A percentile compares a stretch with the other conserved stretches of the same genome.
Evolutionary conservation across 1,140 invertebrate genomes (phyloP).

Genomic region (Phymastichus coffea): DNA sequence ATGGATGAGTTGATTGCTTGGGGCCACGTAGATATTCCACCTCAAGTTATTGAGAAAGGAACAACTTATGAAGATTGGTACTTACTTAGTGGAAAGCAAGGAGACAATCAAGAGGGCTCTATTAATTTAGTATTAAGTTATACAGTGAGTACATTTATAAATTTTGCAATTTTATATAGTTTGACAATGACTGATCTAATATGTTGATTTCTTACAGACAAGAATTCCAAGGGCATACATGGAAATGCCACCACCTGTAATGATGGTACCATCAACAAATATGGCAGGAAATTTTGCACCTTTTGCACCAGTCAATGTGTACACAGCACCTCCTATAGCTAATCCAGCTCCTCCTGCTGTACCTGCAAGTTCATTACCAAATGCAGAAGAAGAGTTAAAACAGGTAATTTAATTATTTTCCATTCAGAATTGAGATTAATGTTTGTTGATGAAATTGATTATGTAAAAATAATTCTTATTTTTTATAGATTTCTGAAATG

Average conservation of each 20-base stretch:
- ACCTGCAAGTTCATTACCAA: constrained; percentile 46
- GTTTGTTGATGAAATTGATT: neutral
- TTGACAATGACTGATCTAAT: neutral
- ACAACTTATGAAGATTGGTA: constrained; percentile 95
- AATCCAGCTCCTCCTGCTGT: constrained; percentile 42
- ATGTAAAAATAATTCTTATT: constrained; percentile 20
- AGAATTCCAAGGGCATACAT: constrained; percentile 20
- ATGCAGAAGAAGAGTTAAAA: constrained; percentile 74
- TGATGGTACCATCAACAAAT: constrained; percentile 63
- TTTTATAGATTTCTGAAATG: constrained; percentile 86
- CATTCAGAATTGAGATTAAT: neutral
- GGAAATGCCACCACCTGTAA: constrained; percentile 52
- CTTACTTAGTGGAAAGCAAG: constrained; percentile 86
- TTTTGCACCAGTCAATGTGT: constrained; percentile 55
- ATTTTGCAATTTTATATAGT: neutral
- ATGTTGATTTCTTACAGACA: constrained; percentile 33
- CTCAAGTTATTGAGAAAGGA: constrained; percentile 73
- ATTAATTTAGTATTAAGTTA: constrained; percentile 76
- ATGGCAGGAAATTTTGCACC: constrained; percentile 45
- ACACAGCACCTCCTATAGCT: constrained; percentile 48
- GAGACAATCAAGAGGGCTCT: constrained; percentile 89
- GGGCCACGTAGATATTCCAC: constrained; percentile 82
- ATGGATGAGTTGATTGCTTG: constrained; percentile 95
- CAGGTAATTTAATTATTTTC: constrained; percentile 59
- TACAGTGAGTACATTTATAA: constrained; percentile 62